A percentile compares a stretch with the other conserved stretches of the same genome.
These are phyloP conservation scores for Tinea semifulvella DNA, from an alignment of 2,888 invertebrate genomes.

Conservation along the genomic window DNA sequence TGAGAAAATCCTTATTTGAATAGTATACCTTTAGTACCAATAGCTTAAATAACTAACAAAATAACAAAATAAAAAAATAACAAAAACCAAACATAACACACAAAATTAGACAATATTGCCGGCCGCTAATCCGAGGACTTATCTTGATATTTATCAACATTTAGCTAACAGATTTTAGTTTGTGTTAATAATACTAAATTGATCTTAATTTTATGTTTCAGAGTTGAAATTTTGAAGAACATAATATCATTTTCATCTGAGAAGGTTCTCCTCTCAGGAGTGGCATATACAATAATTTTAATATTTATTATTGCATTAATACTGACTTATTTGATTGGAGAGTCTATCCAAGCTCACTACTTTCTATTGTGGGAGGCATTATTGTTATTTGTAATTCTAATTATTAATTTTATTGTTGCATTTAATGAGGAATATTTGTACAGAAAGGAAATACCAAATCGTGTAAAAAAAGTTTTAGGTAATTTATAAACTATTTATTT, in stretches of 20 bases:
- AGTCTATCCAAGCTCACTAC: slow-evolving; percentile 45
- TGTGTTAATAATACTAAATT: background rate
- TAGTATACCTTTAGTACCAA: no score
- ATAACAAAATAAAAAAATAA: no score
- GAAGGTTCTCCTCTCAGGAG: slow-evolving; percentile 51
- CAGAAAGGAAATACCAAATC: slow-evolving; percentile 64
- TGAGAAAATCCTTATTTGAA: no score
- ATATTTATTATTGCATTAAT: slow-evolving; percentile 48
- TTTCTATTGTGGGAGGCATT: slow-evolving; percentile 54
- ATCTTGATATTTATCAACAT: no score
- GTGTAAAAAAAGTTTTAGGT: slow-evolving; percentile 57
- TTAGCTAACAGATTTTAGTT: no score
- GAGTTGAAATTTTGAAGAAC: slow-evolving; percentile 37
- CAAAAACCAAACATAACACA: no score
- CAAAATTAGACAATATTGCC: no score
- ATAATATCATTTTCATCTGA: slow-evolving; percentile 59
- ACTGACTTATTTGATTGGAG: slow-evolving; percentile 47
- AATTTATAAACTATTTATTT: slow-evolving; percentile 17
- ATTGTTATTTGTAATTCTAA: slow-evolving; percentile 46
- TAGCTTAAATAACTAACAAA: no score
- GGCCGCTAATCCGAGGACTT: no score
- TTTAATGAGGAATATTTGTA: slow-evolving; percentile 57
- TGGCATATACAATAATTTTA: slow-evolving; percentile 51
- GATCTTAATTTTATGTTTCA: slow-evolving; percentile 29
- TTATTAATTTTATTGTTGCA: slow-evolving; percentile 51